phyloP scores from a whole-genome alignment of 2,113 vertebrate genomes.

The Nothoprocta perdicaria region DNA sequence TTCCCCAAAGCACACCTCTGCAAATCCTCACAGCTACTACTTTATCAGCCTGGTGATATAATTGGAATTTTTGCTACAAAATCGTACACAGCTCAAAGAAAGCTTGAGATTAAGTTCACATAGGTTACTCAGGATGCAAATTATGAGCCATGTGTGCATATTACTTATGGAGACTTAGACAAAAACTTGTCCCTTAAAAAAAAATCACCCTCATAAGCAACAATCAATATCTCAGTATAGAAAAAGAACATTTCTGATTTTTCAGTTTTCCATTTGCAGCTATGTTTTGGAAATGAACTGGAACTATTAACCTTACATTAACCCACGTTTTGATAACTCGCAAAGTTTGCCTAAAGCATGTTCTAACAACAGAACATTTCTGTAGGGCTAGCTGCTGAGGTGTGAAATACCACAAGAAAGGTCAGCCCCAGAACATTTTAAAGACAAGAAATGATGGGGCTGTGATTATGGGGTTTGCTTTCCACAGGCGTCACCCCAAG shows the following conservation, averaged over 20 bases:
- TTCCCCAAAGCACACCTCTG: not conserved
- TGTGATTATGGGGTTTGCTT: not conserved
- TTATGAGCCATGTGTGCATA: not conserved
- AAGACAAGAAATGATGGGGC: not conserved
- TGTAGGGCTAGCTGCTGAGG: not conserved
- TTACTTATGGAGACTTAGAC: not conserved
- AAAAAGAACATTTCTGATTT: not conserved
- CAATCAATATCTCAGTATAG: not conserved
- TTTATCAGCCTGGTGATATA: not conserved
- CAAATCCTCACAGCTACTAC: not conserved
- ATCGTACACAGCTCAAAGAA: not conserved
- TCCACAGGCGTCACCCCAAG: not conserved
- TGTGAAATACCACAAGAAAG: not conserved
- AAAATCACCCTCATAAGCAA: not conserved
- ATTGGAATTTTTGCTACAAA: not conserved
- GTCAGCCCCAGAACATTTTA: not conserved
- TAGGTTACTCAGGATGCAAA: not conserved
- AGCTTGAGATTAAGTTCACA: not conserved
- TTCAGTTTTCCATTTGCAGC: not conserved
- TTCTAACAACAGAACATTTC: not conserved
- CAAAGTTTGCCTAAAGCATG: not conserved
- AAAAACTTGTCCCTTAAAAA: not conserved
- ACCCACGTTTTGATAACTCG: not conserved
- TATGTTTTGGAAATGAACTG: not conserved
- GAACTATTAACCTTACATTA: not conserved